Evolutionary conservation across 64 coral and sea anemone genomes (phyloP).

Genomic region (Pocillopora damicornis): DNA sequence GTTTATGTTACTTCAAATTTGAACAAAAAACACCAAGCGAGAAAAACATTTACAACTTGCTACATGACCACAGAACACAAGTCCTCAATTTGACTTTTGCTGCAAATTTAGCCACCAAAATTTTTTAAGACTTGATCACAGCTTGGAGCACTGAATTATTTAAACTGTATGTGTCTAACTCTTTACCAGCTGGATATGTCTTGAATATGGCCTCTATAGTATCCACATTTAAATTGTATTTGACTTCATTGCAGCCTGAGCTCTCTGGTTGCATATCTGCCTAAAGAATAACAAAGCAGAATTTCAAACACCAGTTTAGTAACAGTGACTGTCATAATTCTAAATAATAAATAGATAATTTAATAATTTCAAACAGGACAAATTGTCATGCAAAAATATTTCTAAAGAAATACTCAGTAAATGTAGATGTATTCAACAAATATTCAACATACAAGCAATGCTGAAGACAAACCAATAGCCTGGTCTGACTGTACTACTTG

Average conservation of each 20-base stretch:
- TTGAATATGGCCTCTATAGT: conserved; percentile 98
- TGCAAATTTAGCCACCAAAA: too few species aligned
- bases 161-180: neutral
- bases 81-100: too few species aligned
- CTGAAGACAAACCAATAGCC: conserved; percentile 36
- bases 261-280: conserved; percentile 90
- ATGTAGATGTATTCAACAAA: too few species aligned
- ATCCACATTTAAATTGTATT: conserved; percentile 95
- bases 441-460: conserved; percentile 30
- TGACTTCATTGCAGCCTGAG: conserved; percentile 96
- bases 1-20: too few species aligned
- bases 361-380: neutral
- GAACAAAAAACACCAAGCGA: too few species aligned
- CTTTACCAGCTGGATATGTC: conserved; percentile 94
- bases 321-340: too few species aligned
- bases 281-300: conserved; percentile 27
- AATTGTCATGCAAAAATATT: neutral
- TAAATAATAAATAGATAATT: too few species aligned
- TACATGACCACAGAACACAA: too few species aligned
- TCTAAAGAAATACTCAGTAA: too few species aligned
- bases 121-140: too few species aligned
- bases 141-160: neutral
- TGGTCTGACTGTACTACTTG: conserved; percentile 23
- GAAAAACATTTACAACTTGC: too few species aligned
- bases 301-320: neutral